phyloP scores from a whole-genome alignment of 2,797 vertebrate species.

The Platalea minor region DNA sequence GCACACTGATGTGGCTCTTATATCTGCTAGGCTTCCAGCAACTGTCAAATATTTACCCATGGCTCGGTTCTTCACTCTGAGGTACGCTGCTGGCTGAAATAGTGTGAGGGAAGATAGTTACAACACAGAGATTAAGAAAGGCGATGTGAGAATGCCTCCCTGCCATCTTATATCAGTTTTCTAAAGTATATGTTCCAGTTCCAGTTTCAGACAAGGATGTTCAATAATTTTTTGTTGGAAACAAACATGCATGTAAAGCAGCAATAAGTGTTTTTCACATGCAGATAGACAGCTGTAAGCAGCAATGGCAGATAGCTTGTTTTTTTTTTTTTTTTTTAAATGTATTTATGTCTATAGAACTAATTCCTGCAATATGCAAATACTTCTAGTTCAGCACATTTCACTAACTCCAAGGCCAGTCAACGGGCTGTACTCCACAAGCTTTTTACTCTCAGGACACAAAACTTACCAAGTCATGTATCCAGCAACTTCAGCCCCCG shows the following conservation, averaged over 20 bases:
- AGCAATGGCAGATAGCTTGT: not conserved
- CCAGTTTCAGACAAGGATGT: not conserved
- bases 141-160: accelerated
- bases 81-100: constrained; percentile 76
- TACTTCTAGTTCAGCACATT: not conserved
- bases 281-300: not conserved
- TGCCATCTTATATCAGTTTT: not conserved
- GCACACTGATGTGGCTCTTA: constrained; percentile 70
- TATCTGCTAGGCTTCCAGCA: constrained; percentile 57
- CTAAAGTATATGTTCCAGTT: accelerated
- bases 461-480: not conserved
- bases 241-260: not conserved
- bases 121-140: not conserved
- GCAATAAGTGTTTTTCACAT: not conserved
- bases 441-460: not conserved
- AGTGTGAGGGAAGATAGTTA: not conserved
- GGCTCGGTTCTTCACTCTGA: constrained; percentile 78
- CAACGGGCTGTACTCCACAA: not conserved
- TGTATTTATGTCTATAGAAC: not conserved
- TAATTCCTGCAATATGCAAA: not conserved
- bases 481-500: not conserved
- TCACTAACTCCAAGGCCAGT: not conserved
- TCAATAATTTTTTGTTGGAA: not conserved
- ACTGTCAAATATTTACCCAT: constrained; percentile 76
- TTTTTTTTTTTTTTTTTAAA: not conserved